Evolutionary conservation across 1,140 invertebrate genomes (phyloP).

Genomic region (Leptinotarsa lineolata): DNA sequence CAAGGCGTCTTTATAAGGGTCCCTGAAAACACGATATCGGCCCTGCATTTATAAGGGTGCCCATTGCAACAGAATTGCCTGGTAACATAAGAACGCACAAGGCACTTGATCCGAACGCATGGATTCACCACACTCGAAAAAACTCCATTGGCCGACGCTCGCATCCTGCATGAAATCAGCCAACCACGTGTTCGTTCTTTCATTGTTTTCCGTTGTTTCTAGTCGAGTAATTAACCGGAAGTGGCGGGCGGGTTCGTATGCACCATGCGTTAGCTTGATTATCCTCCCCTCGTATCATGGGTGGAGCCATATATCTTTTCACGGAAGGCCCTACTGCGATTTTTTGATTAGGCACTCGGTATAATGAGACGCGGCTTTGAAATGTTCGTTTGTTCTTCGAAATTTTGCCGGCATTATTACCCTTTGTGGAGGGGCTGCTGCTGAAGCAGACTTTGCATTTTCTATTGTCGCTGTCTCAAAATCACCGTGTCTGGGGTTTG

Average conservation of each 20-base stretch:
- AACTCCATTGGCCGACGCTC: constrained; percentile 34
- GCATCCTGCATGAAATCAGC: constrained; percentile 35
- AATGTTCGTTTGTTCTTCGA: neutral
- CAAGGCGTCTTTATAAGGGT: neutral
- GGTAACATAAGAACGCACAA: neutral
- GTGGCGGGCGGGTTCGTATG: constrained; percentile 34
- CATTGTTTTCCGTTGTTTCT: constrained; percentile 41
- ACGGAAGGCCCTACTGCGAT: neutral
- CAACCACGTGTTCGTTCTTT: constrained; percentile 40
- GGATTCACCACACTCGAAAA: constrained; percentile 35
- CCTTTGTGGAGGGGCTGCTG: neutral
- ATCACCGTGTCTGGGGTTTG: no score
- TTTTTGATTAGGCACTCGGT: constrained; percentile 4
- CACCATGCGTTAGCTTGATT: constrained; percentile 28
- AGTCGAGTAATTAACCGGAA: constrained; percentile 42
- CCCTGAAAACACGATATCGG: neutral
- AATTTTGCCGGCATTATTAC: neutral
- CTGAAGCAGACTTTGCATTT: neutral
- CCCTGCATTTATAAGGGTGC: neutral
- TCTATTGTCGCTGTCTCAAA: no score
- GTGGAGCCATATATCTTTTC: constrained; percentile 29
- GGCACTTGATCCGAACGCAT: constrained; percentile 27
- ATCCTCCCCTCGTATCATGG: constrained; percentile 28
- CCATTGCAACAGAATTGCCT: neutral
- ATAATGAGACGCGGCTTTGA: constrained; percentile 2